Conservation (phyloP, 2,888 invertebrate genomes). For the Clostera curtula region DNA sequence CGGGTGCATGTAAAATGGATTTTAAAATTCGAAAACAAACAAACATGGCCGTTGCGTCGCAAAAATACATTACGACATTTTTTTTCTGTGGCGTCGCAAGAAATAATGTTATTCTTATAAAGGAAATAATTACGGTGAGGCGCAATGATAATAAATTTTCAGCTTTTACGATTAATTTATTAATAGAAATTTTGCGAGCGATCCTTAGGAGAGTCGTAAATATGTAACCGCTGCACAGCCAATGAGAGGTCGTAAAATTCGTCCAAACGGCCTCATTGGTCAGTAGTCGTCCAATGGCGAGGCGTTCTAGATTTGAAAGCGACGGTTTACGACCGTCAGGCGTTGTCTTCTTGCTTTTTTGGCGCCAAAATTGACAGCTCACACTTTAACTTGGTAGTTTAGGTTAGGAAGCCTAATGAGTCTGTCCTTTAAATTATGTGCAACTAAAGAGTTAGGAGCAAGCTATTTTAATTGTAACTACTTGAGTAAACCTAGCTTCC, state of each 20-base stretch:
- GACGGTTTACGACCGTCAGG: conserved; percentile 67
- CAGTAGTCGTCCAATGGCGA: conserved; percentile 53
- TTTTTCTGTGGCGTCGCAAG: conserved; percentile 20
- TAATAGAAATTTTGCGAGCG: conserved; percentile 72
- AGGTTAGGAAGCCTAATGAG: conserved; percentile 19
- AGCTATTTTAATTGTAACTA: too few species aligned
- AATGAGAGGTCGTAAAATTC: conserved; percentile 61
- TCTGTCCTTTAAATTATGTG: conserved; percentile 10
- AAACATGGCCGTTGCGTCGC: conserved; percentile 5
- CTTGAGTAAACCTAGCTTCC: too few species aligned
- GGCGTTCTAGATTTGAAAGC: conserved; percentile 63
- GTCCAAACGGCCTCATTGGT: conserved; percentile 58
- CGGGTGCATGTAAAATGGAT: conserved; percentile 7
- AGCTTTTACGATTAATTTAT: conserved; percentile 70
- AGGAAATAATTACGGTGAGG: conserved; percentile 62
- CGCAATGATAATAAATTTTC: conserved; percentile 66
- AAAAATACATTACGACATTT: conserved; percentile 16
- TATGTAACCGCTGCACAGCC: conserved; percentile 60
- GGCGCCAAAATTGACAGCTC: conserved; percentile 68
- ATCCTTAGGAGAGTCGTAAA: conserved; percentile 70
- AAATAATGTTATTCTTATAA: conserved; percentile 62
- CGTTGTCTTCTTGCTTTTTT: conserved; percentile 67
- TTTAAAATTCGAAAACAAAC: conserved; percentile 9
- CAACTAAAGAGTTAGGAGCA: conserved; percentile 12
- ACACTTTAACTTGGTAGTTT: conserved; percentile 29